Conservation (phyloP, 2,797 vertebrate genomes). For the Miichthys miiuy region DNA sequence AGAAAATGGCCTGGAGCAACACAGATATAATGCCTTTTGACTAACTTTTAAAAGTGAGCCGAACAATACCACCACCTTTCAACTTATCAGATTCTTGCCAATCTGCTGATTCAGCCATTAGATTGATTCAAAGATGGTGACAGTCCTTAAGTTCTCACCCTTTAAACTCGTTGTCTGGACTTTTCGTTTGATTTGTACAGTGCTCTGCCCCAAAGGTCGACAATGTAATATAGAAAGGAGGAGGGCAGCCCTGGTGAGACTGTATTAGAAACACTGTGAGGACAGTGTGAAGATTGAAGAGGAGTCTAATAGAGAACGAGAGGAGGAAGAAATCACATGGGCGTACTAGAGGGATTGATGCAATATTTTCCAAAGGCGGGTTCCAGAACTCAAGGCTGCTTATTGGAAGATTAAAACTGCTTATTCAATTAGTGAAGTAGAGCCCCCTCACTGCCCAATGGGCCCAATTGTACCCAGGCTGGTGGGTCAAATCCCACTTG, state of each 20-base stretch:
- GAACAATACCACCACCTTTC: neutral
- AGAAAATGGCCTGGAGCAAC: constrained; percentile 5
- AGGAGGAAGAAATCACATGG: constrained; percentile 3
- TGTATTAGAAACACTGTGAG: neutral
- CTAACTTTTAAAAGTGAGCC: neutral
- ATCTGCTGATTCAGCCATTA: neutral
- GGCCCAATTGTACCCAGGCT: constrained; percentile 1
- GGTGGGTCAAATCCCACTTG: constrained; percentile 8
- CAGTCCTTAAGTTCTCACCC: rapidly evolving
- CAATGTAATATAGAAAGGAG: neutral
- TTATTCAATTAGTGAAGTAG: constrained; percentile 42
- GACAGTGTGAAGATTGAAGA: neutral
- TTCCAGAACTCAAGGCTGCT: neutral
- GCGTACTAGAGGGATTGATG: constrained; percentile 24
- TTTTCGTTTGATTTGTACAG: neutral
- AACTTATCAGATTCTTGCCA: too few species aligned
- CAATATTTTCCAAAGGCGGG: constrained; percentile 19
- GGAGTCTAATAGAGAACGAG: constrained; percentile 26
- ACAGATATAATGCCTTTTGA: neutral
- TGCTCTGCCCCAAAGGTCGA: neutral
- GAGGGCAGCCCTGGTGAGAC: neutral
- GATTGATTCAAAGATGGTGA: neutral
- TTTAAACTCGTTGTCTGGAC: neutral
- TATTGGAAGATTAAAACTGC: constrained; percentile 30
- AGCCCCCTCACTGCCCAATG: neutral